Conservation (phyloP, 2,797 vertebrate species). For the Aythya fuligula region DNA sequence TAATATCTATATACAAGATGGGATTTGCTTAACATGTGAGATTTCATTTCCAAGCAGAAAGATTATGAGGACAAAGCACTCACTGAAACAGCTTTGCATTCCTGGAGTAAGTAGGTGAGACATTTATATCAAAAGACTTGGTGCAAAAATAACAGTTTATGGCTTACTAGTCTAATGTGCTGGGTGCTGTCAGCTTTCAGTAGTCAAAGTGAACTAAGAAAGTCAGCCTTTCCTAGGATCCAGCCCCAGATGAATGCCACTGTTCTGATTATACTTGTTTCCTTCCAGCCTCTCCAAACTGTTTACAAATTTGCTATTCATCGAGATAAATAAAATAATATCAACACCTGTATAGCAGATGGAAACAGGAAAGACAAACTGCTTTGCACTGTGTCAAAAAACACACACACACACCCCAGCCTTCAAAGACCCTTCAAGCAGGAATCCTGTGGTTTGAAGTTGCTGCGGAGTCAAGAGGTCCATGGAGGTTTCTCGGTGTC, state of each 20-base stretch:
- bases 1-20: background rate
- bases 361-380: background rate
- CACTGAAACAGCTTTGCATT: background rate
- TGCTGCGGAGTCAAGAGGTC: background rate
- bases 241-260: background rate
- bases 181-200: background rate
- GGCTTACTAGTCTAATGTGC: background rate
- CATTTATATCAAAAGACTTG: background rate
- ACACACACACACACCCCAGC: background rate
- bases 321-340: background rate
- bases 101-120: background rate
- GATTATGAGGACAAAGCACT: background rate
- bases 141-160: background rate
- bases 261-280: background rate
- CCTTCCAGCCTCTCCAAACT: background rate
- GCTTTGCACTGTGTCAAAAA: background rate
- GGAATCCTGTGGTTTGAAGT: background rate
- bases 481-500: background rate
- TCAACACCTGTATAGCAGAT: background rate
- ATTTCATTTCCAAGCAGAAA: background rate
- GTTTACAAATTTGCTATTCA: background rate
- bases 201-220: background rate
- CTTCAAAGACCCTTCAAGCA: background rate
- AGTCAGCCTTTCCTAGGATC: background rate
- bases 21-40: background rate